Evolutionary conservation across 2,113 vertebrate species (phyloP), one percentile per base, ranked within the genome.

Genomic region (Nerophis lumbriciformis): DNA sequence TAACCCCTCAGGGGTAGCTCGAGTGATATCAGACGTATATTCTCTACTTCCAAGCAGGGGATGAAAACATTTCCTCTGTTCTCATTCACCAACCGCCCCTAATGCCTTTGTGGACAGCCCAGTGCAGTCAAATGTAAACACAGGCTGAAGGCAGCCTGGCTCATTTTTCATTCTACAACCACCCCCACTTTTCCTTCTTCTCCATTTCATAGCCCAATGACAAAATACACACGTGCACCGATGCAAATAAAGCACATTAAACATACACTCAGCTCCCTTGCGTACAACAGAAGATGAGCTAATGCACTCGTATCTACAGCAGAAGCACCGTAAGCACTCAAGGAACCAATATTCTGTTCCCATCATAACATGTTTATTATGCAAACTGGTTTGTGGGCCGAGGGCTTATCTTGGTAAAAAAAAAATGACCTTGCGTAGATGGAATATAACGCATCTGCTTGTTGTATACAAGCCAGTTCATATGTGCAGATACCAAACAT

Each of bases 271-370:
- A 1, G 57, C 66, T 13, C 15, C 5, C 35, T 39, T 3, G 35
- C 44, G 55, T 10, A 53, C 51, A 36, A 35, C 21, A 45, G 5
- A 38, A 61, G 65, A 66, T 44, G 39, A 61, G 70, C 71, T 81
- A 84, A 88, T 79, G 73, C 65, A 71, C 62, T 47, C 47, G 61
- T 39, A 56, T 71, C 58, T 64, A 63, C 45, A 63, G 50, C 37
- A 62, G 38, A 19, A 65, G 59, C 50, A 72, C 47, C 55, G 67
- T 57, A 51, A 72, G 69, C 79, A 83, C 82, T 83, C 71, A 76
- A 63, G 58, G 66, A 79, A 75, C 76, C 84, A 82, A 87, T 73
- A 80, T 77, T 73, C 69, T 81, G 63, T 76, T 84, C 72, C 74
- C 69, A 50, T 77, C 70, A 86, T 86, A 65, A 79, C 75, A 79